phyloP scores from a whole-genome alignment of 2,888 invertebrate genomes.

The Drosophila tanythrix region DNA sequence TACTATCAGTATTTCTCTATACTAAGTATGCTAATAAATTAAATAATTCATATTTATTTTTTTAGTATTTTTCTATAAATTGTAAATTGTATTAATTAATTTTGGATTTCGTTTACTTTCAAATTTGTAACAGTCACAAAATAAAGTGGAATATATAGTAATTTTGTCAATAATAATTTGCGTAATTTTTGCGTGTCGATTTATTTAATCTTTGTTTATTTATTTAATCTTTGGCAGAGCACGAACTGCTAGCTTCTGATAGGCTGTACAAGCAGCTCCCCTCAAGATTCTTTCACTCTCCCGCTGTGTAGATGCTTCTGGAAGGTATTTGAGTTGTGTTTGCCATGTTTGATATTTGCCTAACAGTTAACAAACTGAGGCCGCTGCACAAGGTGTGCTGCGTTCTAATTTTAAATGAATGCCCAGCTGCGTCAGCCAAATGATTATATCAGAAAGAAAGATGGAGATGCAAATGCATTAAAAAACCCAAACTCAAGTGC shows the following conservation, averaged over 20 bases:
- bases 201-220: background rate
- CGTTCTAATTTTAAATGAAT: conserved; percentile 54
- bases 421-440: conserved; percentile 15
- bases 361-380: conserved; percentile 49
- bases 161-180: background rate
- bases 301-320: background rate
- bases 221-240: background rate
- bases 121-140: background rate
- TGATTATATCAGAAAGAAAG: conserved; percentile 22
- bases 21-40: background rate
- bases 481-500: conserved; percentile 64
- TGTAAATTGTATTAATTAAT: background rate
- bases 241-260: background rate
- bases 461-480: conserved; percentile 55
- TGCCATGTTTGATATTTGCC: conserved; percentile 47
- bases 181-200: background rate
- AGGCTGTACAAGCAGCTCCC: conserved; percentile 4
- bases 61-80: background rate
- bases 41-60: no score
- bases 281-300: background rate
- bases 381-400: conserved; percentile 43
- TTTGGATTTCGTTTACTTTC: background rate
- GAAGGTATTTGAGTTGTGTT: conserved; percentile 29
- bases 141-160: background rate
- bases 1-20: background rate